Conservation (phyloP, 2,888 invertebrate species). For the Troglohyphantes excavatus region DNA sequence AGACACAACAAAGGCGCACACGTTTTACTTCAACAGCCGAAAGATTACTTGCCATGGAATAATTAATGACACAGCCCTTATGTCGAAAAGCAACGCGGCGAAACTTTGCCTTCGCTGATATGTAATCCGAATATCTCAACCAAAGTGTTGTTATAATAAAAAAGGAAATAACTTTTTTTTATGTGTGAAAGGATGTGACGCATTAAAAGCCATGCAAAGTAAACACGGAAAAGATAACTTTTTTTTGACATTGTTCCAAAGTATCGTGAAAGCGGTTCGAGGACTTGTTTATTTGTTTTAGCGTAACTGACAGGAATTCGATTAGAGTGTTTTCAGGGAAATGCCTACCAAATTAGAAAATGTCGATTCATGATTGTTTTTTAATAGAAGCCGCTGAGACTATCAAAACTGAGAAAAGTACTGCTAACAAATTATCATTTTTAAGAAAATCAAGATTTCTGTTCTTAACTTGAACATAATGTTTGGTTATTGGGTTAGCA, state of each 20-base stretch:
- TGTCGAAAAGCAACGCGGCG: background rate
- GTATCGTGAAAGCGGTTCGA: background rate
- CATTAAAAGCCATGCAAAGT: slow-evolving; percentile 24
- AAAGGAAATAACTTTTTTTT: slow-evolving; percentile 16
- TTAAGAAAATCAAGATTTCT: too few species aligned
- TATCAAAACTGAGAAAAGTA: too few species aligned
- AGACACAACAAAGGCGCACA: background rate
- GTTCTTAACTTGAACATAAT: too few species aligned
- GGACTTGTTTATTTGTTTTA: background rate
- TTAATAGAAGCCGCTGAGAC: too few species aligned
- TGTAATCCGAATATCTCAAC: slow-evolving; percentile 45
- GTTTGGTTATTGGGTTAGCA: too few species aligned
- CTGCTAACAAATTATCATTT: too few species aligned
- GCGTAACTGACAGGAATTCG: background rate
- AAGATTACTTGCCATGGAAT: slow-evolving; percentile 20
- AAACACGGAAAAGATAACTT: slow-evolving; percentile 49
- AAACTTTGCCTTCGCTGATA: background rate
- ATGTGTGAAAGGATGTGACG: slow-evolving; percentile 44
- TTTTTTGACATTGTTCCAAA: slow-evolving; percentile 26
- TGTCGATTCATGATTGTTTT: too few species aligned
- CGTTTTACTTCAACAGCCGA: background rate
- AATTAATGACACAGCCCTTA: slow-evolving; percentile 35
- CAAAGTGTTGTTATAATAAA: slow-evolving; percentile 35
- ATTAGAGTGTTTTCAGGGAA: background rate
- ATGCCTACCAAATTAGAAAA: background rate